Evolutionary conservation across 2,888 invertebrate genomes (phyloP), one percentile per base, ranked within the genome.

Genomic region (Lamproptera curius): DNA sequence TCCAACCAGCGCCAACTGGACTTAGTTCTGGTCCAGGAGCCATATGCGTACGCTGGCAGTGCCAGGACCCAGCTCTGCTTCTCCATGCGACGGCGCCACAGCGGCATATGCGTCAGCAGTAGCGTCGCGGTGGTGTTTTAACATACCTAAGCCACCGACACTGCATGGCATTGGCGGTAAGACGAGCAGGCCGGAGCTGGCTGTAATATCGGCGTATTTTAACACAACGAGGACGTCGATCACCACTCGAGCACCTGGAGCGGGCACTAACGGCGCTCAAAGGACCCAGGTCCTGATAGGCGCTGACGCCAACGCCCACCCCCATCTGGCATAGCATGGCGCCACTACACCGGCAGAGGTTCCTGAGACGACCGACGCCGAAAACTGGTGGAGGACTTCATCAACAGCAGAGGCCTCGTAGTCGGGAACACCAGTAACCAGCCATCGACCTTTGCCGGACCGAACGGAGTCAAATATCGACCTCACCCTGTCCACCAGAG

Each of bases 11-110:
- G 33, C 0, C 31, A 28, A 0, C 28, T 65, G 0, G 62, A 61
- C 5, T 5, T 63, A 1, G 43, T 58, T 0, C 56, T 65, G 33
- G 63, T n/a, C n/a, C n/a, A n/a, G n/a, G n/a, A n/a, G n/a, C n/a
- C n/a, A n/a, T n/a, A n/a, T n/a, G n/a, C n/a, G n/a, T n/a, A n/a
- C n/a, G n/a, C n/a, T 4, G 51, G 59, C 0, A 60, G 53, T n/a
- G 56, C 52, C 2, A 63, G 54, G 0, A 6, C 61, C 0, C 40
- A 47, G 0, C 1, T 62, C 0, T 16, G 36, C 0, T 42, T 49
- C 0, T n/a, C 26, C 1, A 31, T 46, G n/a, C n/a, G n/a, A n/a
- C n/a, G n/a, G n/a, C n/a, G n/a, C n/a, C n/a, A n/a, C n/a, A n/a
- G n/a, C n/a, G n/a, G n/a, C n/a, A n/a, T n/a, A n/a, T n/a, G n/a